phyloP scores from a whole-genome alignment of 2,888 invertebrate genomes.

The Tetragnatha montana region DNA sequence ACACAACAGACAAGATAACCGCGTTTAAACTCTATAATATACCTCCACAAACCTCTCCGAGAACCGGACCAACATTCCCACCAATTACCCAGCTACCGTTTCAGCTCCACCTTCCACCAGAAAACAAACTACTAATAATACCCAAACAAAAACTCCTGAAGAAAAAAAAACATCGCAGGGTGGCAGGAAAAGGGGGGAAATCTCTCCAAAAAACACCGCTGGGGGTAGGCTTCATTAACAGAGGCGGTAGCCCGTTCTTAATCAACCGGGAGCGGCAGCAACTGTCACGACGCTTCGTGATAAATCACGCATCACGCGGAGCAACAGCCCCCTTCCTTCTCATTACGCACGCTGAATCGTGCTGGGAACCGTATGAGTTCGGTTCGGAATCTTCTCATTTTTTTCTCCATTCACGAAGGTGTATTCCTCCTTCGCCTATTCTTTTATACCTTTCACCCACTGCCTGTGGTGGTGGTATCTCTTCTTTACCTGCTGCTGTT shows the following conservation, averaged over 20 bases:
- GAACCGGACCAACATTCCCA: not conserved
- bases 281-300: constrained; percentile 68
- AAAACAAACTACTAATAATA: not conserved
- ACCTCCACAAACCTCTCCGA: not conserved
- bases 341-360: constrained; percentile 67
- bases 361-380: constrained; percentile 68
- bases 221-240: constrained; percentile 69
- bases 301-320: constrained; percentile 69
- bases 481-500: not conserved
- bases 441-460: not conserved
- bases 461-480: not conserved
- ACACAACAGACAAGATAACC: not conserved
- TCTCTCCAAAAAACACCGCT: constrained; percentile 25
- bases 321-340: constrained; percentile 51
- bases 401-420: not conserved
- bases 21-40: not conserved
- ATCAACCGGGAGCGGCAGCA: constrained; percentile 69
- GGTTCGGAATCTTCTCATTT: constrained; percentile 39
- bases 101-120: not conserved
- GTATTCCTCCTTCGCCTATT: not conserved
- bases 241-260: constrained; percentile 67
- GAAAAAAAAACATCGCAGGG: not conserved
- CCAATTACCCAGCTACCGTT: not conserved
- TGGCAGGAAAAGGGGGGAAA: constrained; percentile 1
- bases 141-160: not conserved